Evolutionary conservation across 2,113 vertebrate genomes (phyloP), one percentile per base, ranked within the genome.

Genomic region (Progne subis): DNA sequence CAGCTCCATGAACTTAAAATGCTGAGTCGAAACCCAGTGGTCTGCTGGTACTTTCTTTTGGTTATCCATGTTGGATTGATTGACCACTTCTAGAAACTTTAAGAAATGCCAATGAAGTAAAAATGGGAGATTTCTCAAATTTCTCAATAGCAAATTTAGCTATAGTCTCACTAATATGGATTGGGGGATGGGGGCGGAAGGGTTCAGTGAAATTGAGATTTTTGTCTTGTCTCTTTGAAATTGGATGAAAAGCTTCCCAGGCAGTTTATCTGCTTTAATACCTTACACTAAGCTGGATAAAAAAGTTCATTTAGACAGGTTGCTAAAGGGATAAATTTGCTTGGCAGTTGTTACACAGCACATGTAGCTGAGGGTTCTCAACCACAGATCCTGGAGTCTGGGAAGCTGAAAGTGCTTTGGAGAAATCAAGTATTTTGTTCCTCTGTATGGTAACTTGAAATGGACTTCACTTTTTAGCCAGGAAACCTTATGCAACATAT

Each of bases 111-210:
- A 67, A 7, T 21, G 26, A 68, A 81, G 37, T 47, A 50, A 7
- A 69, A 91, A 31, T 2, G 6, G 31, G 61, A 65, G 16, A 43
- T 61, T 76, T 68, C 32, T 81, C 8, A 18, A 5, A 53, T 53
- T 79, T 72, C 28, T 82, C 26, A 32, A 2, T 60, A 76, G 31
- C 13, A 52, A 26, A 43, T 65, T 46, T 50, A 72, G 41, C 32
- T 70, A 2, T 7, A 47, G 34, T 26, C 29, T 57, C 12, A 31
- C 14, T 65, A 26, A 77, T 60, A 46, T 15, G 12, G 3, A 32
- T 7, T 16, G 8, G 4, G 3, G 7, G 6, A 6, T 7, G 2
- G 19, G 7, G 3, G 5, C 29, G 4, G 17, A 19, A 52, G 31
- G 8, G 12, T 46, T 49, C 29, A 56, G 8, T 81, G 49, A 68